Conservation (phyloP, 2,888 invertebrate genomes). For the Saturnia japonica region DNA sequence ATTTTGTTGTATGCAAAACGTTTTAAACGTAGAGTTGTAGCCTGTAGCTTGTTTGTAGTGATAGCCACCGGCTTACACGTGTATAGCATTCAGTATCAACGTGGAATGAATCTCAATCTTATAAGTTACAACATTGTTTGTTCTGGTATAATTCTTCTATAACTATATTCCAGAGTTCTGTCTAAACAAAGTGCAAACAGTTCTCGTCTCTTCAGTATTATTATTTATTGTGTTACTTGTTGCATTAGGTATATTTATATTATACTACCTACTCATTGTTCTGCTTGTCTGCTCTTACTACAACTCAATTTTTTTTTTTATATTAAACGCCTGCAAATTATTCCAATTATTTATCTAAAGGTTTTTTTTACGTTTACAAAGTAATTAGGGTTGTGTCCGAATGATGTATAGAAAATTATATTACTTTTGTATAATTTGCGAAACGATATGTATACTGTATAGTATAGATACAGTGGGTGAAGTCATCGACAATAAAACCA, state of each 20-base stretch:
- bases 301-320: neutral
- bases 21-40: neutral
- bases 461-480: constrained; percentile 7
- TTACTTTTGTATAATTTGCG: neutral
- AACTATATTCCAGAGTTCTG: neutral
- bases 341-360: too few species aligned
- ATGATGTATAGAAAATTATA: neutral
- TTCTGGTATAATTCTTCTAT: neutral
- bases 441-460: neutral
- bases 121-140: neutral
- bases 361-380: too few species aligned
- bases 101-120: neutral
- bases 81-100: neutral
- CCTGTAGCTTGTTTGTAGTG: neutral
- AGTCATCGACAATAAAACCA: constrained; percentile 1
- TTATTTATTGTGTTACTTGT: neutral
- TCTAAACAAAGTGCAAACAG: neutral
- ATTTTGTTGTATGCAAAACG: constrained; percentile 1
- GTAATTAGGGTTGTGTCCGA: neutral
- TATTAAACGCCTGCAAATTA: neutral
- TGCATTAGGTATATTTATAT: neutral
- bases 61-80: neutral
- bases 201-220: neutral
- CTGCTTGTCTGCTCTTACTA: neutral
- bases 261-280: neutral